Conservation (phyloP, 2,113 vertebrate species). For the Seriola quinqueradiata region DNA sequence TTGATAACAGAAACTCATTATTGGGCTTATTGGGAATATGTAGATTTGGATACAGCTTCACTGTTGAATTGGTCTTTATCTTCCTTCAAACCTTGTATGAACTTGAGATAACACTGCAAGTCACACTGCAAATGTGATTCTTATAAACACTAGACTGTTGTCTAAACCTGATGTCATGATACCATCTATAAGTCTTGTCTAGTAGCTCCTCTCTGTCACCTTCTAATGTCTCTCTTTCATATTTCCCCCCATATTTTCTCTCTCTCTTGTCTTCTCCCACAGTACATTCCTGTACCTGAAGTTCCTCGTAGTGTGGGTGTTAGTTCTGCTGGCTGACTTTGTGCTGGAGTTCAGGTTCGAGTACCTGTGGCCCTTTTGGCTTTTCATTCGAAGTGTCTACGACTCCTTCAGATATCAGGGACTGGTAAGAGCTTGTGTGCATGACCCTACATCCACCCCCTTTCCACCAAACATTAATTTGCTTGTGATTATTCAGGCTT, state of each 20-base stretch:
- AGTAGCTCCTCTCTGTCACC: not conserved
- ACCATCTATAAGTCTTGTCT: not conserved
- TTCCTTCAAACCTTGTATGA: not conserved
- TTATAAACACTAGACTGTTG: constrained; percentile 32
- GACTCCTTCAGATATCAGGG: constrained; percentile 99
- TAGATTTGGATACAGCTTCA: not conserved
- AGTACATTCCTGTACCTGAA: constrained; percentile 99
- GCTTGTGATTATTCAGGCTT: no score
- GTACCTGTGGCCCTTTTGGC: constrained; percentile 99
- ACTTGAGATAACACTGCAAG: not conserved
- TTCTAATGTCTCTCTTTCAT: not conserved
- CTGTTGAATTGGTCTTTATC: not conserved
- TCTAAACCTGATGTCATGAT: constrained; percentile 10
- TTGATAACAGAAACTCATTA: not conserved
- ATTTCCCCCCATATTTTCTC: not conserved
- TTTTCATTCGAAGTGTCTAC: constrained; percentile 98
- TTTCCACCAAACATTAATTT: not conserved
- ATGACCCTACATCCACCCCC: not conserved
- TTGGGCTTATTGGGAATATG: not conserved
- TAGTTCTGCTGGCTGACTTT: constrained; percentile 97
- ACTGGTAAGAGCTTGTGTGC: constrained; percentile 85
- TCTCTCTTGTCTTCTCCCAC: constrained; percentile 46
- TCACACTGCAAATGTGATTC: not conserved
- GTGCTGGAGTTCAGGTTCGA: constrained; percentile 99
- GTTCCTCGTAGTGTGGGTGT: constrained; percentile 97